Evolutionary conservation across 1,140 invertebrate species (phyloP), one percentile per base, ranked within the genome.

Genomic region (Drosophila sp.): DNA sequence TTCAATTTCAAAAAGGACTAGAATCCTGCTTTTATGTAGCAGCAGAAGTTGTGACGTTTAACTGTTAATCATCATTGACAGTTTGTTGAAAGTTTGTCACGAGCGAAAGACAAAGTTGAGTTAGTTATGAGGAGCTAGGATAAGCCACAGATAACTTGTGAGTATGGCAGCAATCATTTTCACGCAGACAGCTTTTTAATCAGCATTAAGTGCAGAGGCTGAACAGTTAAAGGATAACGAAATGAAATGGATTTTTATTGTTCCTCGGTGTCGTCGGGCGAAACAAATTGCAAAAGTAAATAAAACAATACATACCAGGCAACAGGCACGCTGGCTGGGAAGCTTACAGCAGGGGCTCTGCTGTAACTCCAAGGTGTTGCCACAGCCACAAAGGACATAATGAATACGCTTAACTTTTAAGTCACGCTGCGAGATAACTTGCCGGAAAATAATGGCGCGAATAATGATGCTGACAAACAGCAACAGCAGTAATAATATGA

Each of bases 351-450:
- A 66, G 70, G 69, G 65, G 60, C 23, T 56, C 70, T 68, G 44
- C 23, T 10, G 35, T 7, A 40, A 38, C 57, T 75, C 61, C 72
- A 76, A 76, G 73, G 73, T 76, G 66, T 70, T 71, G 61, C 50
- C 55, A 58, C 73, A 55, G 77, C 68, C 79, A 87, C 73, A 87
- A 87, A 89, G 80, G 66, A 89, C 79, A 89, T 84, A 87, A 87
- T 87, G 79, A 87, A 87, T 87, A 80, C 83, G 83, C 84, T 87
- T 87, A 87, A 87, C 83, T 87, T 87, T 89, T 87, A 89, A 87
- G 83, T 87, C 83, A 83, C 70, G 83, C 84, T 72, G 83, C 67
- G 72, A 87, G 80, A 89, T 87, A 87, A 80, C 72, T 89, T 89
- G 75, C 40, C 60, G 72, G 62, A 70, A 58, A 89, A 87, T 87